These are phyloP conservation scores for Crocidura indochinensis DNA, from an alignment of 2,797 vertebrate species.

Conservation along the genomic window DNA sequence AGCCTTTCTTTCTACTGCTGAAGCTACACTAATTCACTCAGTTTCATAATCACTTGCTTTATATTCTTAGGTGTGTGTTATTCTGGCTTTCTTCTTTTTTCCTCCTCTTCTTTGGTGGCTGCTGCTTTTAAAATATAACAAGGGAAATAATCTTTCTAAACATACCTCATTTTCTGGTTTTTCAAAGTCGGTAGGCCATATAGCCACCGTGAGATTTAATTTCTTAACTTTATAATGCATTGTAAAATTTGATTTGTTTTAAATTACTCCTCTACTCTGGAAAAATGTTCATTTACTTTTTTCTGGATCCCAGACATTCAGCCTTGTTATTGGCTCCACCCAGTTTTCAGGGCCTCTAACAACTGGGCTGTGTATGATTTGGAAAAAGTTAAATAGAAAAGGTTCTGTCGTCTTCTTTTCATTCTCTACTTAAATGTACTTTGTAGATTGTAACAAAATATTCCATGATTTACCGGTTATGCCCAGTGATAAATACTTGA, in stretches of 20 bases:
- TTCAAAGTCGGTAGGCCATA: conserved; percentile 51
- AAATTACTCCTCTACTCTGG: conserved; percentile 62
- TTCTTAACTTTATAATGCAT: conserved; percentile 61
- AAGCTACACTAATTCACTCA: conserved; percentile 86
- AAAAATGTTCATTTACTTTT: conserved; percentile 36
- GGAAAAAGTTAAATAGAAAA: conserved; percentile 43
- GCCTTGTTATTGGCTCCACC: conserved; percentile 64
- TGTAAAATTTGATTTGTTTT: conserved; percentile 45
- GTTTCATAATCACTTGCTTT: conserved; percentile 81
- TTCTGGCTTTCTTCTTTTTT: conserved; percentile 69
- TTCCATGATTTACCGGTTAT: conserved; percentile 19
- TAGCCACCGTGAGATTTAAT: conserved; percentile 63
- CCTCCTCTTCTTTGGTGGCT: conserved; percentile 56
- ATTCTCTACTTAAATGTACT: conserved; percentile 51
- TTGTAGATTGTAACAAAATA: conserved; percentile 49
- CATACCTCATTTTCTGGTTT: conserved; percentile 75
- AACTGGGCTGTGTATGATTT: conserved; percentile 37
- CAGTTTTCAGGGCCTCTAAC: conserved; percentile 39
- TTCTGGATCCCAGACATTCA: conserved; percentile 52
- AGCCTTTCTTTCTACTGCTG: conserved; percentile 84
- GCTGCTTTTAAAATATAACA: conserved; percentile 20
- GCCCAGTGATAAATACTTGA: conserved; percentile 49
- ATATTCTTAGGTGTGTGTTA: conserved; percentile 79
- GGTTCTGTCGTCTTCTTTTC: conserved; percentile 41
- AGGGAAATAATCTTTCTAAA: conserved; percentile 78